Percentiles rank a stretch among this genome's conserved stretches.
Conservation (phyloP, 2,888 invertebrate genomes). For the Macrophya annulata region DNA sequence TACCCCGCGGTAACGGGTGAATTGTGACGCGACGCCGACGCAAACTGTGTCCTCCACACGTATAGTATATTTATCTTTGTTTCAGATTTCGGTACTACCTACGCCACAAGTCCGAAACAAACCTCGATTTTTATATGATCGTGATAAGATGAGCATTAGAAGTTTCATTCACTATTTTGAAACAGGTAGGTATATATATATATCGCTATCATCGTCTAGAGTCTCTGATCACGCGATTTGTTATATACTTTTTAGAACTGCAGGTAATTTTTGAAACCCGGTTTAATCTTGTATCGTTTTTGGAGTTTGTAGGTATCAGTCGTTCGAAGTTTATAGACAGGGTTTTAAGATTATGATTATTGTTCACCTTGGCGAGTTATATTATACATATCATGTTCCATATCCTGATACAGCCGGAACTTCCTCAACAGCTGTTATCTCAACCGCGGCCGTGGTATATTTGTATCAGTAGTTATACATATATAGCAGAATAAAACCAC, state of each 20-base stretch:
- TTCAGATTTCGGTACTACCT: conserved; percentile 12
- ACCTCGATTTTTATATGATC: background rate
- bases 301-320: background rate
- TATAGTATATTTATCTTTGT: conserved; percentile 21
- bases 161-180: background rate
- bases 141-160: background rate
- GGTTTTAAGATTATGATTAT: background rate
- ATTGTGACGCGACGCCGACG: conserved; percentile 43
- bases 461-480: background rate
- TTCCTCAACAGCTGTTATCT: conserved; percentile 3
- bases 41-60: background rate
- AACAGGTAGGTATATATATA: background rate
- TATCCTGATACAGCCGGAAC: background rate
- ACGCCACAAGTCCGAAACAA: background rate
- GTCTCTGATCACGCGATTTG: background rate
- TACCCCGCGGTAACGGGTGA: background rate
- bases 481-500: background rate
- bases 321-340: background rate
- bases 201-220: background rate
- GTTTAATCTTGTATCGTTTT: background rate
- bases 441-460: background rate
- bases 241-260: background rate
- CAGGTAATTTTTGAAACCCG: background rate
- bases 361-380: background rate
- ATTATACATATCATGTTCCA: background rate